These are phyloP conservation scores for Gobio gobio DNA, from an alignment of 2,113 vertebrate species.

Conservation along the genomic window DNA sequence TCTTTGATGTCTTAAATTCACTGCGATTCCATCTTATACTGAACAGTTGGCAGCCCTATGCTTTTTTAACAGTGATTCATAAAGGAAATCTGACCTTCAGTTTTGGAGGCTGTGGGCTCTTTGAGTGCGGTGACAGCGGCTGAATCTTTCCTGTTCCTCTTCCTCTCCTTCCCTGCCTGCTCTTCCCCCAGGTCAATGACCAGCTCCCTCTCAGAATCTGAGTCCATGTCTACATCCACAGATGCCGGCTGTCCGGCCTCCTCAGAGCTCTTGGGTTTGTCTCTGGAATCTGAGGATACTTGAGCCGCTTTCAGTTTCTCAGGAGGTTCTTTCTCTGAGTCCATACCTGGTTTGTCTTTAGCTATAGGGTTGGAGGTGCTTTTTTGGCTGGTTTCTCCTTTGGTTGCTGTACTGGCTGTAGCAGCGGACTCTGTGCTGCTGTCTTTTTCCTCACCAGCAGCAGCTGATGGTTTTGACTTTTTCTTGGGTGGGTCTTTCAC, in stretches of 20 bases:
- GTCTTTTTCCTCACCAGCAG: constrained; percentile 45
- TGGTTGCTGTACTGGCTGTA: constrained; percentile 16
- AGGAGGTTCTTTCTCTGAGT: constrained; percentile 80
- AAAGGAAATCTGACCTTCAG: constrained; percentile 73
- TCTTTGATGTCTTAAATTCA: no score
- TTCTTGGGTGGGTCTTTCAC: constrained; percentile 79
- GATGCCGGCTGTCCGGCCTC: constrained; percentile 79
- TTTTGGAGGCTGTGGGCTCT: constrained; percentile 80
- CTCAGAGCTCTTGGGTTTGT: constrained; percentile 85
- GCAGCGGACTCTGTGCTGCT: constrained; percentile 42
- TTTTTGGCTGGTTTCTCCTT: constrained; percentile 56
- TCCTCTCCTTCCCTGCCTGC: constrained; percentile 85
- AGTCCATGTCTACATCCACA: constrained; percentile 87
- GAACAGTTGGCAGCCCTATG: no score
- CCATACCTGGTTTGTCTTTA: constrained; percentile 78
- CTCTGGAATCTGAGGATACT: constrained; percentile 73
- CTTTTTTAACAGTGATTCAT: not conserved
- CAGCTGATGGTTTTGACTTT: constrained; percentile 72
- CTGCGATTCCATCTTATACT: no score
- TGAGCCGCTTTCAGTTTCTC: constrained; percentile 81
- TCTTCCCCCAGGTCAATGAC: constrained; percentile 97
- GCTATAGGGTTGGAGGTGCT: constrained; percentile 64
- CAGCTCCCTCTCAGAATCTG: constrained; percentile 94
- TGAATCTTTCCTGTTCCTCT: constrained; percentile 86
- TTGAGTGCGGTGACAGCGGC: constrained; percentile 65